phyloP scores from a whole-genome alignment of 2,113 vertebrate species.

The Cervus canadensis region DNA sequence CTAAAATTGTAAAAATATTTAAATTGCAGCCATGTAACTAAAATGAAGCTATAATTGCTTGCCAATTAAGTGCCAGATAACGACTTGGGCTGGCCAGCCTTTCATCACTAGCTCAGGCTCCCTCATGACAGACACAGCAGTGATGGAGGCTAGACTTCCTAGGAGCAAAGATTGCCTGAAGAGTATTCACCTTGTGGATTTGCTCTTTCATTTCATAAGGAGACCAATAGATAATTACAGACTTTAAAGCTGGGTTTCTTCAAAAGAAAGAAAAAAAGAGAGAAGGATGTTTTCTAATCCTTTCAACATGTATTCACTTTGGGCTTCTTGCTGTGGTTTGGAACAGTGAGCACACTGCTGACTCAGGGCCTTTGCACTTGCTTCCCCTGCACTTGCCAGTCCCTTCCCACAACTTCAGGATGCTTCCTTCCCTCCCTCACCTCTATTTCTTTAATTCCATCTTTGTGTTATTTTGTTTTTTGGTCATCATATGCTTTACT shows the following conservation, averaged over 20 bases:
- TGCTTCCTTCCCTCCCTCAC: background rate
- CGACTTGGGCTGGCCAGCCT: background rate
- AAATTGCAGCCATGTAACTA: background rate
- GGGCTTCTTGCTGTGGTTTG: background rate
- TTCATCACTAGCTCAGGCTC: background rate
- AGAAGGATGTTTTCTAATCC: background rate
- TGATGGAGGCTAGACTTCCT: background rate
- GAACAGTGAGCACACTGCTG: fast-evolving
- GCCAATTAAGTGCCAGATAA: background rate
- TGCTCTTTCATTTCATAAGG: background rate
- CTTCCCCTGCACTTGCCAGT: background rate
- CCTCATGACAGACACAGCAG: background rate
- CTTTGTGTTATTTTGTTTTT: background rate
- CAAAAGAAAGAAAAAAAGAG: background rate
- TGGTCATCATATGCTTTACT: background rate
- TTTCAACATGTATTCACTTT: background rate
- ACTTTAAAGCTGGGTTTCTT: background rate
- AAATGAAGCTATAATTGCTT: background rate
- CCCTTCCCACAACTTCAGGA: background rate
- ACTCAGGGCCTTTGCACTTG: background rate
- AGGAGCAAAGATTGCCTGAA: background rate
- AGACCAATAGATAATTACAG: background rate
- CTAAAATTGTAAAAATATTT: slow-evolving; percentile 42
- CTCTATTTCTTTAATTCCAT: background rate
- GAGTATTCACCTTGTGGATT: background rate